Evolutionary conservation across 2,888 invertebrate genomes (phyloP).

Genomic region (Cephus nigrinus): DNA sequence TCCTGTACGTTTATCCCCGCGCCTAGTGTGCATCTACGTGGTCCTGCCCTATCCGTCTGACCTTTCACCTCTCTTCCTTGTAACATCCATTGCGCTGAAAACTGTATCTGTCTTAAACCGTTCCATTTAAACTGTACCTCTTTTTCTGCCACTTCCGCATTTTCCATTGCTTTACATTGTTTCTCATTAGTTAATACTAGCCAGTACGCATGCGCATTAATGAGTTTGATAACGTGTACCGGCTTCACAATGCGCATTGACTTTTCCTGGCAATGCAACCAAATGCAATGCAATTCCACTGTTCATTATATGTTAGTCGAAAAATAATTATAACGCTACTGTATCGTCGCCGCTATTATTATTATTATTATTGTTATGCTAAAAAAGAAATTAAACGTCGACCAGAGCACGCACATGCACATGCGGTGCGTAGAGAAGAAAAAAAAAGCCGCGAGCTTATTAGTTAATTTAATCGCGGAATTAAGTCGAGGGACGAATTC

Average conservation of each 20-base stretch:
- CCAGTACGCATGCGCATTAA: background rate
- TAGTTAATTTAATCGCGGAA: background rate
- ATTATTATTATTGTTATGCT: conserved; percentile 19
- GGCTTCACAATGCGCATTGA: background rate
- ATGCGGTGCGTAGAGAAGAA: background rate
- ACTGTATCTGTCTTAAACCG: background rate
- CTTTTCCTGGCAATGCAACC: conserved; percentile 38
- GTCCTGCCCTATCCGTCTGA: background rate
- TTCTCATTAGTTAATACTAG: background rate
- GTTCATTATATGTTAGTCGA: background rate
- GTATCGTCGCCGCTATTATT: conserved; percentile 26
- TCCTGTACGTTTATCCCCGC: background rate
- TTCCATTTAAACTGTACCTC: background rate
- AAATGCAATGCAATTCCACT: conserved; percentile 41
- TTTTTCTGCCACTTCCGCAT: background rate
- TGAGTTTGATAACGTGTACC: background rate
- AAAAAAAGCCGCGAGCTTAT: background rate
- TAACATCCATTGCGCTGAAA: background rate
- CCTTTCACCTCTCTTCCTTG: background rate
- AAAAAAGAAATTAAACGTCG: background rate
- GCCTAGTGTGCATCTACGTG: background rate
- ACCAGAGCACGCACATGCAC: background rate
- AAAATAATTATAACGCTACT: background rate
- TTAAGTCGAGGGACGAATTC: background rate
- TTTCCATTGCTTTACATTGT: background rate